phyloP scores from a whole-genome alignment of 2,888 invertebrate genomes.

The Odontocolon sp. region DNA sequence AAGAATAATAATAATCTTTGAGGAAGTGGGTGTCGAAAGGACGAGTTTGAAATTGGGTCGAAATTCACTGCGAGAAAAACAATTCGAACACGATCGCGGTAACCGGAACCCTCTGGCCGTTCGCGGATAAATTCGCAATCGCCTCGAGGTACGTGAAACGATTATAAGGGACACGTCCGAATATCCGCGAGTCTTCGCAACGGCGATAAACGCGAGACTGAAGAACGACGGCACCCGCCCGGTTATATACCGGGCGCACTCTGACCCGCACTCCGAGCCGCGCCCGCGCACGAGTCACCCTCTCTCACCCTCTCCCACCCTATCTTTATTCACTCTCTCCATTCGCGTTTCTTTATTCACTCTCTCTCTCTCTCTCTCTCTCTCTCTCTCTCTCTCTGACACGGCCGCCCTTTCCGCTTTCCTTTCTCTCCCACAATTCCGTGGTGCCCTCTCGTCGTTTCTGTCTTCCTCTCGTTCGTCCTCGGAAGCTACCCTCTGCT shows the following conservation, averaged over 20 bases:
- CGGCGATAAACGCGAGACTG: conserved; percentile 78
- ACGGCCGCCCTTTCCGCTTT: too few relatives aligned
- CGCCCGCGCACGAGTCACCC: conserved; percentile 77
- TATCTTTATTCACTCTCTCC: conserved; percentile 55
- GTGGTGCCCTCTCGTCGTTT: conserved; percentile 62
- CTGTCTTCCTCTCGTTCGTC: conserved; percentile 52
- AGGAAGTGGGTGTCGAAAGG: too few relatives aligned
- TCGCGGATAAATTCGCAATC: conserved; percentile 1
- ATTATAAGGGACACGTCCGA: background rate
- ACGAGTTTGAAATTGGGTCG: conserved; percentile 15
- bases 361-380: background rate
- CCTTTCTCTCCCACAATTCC: conserved; percentile 19
- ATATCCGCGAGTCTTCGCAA: conserved; percentile 64
- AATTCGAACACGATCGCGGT: background rate
- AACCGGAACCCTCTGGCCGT: background rate
- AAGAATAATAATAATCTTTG: too few relatives aligned
- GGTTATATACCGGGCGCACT: conserved; percentile 80
- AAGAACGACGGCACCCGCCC: conserved; percentile 78
- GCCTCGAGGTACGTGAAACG: background rate
- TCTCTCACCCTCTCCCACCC: conserved; percentile 57
- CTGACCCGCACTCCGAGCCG: conserved; percentile 79
- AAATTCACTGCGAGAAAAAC: conserved; percentile 4
- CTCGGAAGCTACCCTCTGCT: conserved; percentile 24
- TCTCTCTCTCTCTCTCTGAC: conserved; percentile 63
- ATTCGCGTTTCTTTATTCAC: conserved; percentile 43